Conservation (phyloP, 2,888 invertebrate species). For the Nemotelus pantherinus region DNA sequence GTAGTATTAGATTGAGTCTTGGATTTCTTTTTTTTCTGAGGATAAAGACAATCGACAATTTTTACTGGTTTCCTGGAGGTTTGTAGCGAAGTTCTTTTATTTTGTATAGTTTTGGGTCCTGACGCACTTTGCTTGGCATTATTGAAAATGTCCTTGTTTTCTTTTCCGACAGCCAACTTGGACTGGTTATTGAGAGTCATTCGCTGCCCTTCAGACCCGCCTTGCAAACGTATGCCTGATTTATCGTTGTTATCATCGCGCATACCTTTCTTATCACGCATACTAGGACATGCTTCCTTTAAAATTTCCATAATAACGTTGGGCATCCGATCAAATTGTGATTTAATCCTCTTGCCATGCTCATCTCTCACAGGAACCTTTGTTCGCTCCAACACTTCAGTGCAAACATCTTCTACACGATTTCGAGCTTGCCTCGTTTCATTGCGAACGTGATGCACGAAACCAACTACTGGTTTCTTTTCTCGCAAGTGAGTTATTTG, state of each 20-base stretch:
- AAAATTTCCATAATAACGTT: too few relatives aligned
- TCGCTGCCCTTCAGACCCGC: background rate
- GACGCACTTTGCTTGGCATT: background rate
- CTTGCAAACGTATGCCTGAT: background rate
- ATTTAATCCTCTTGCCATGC: background rate
- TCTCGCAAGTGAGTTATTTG: constrained; percentile 8
- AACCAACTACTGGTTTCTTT: background rate
- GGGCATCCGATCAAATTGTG: too few relatives aligned
- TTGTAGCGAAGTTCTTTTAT: background rate
- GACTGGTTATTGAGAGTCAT: background rate
- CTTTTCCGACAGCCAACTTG: background rate
- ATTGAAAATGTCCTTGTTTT: background rate
- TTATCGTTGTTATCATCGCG: background rate
- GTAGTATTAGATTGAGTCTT: background rate
- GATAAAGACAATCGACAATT: background rate
- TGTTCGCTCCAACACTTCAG: background rate
- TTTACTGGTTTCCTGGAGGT: background rate
- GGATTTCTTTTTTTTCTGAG: background rate
- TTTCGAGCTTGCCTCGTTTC: background rate
- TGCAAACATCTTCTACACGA: constrained; percentile 18
- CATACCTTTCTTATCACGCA: too few relatives aligned
- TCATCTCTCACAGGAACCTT: background rate
- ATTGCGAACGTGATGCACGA: background rate
- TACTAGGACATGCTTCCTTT: too few relatives aligned
- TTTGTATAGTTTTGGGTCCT: background rate